phyloP scores from a whole-genome alignment of 2,797 vertebrate genomes.

The Chrosomus eos region DNA sequence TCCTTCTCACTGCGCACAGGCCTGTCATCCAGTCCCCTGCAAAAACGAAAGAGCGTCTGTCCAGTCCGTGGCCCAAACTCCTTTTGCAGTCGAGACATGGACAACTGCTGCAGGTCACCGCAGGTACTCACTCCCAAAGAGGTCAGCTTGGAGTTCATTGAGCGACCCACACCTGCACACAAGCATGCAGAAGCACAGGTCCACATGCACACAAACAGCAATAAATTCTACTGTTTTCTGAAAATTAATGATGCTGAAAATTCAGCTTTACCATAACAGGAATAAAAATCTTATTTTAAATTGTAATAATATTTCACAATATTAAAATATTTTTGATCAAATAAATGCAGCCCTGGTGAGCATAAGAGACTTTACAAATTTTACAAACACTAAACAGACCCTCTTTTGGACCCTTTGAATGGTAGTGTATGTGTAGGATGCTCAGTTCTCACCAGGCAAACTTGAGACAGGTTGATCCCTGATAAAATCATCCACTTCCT shows the following conservation, averaged over 20 bases:
- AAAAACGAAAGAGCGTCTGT: constrained; percentile 94
- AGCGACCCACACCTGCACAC: constrained; percentile 89
- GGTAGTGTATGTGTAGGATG: not conserved
- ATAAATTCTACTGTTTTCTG: not conserved
- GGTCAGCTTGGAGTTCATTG: constrained; percentile 89
- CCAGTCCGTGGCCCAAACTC: constrained; percentile 96
- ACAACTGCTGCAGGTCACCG: constrained; percentile 91
- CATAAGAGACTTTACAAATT: not conserved
- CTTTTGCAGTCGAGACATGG: constrained; percentile 90
- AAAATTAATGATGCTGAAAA: too few relatives aligned
- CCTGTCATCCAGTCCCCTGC: constrained; percentile 93
- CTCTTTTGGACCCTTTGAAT: not conserved
- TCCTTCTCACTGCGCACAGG: constrained; percentile 93
- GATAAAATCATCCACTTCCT: constrained; percentile 97
- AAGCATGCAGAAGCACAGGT: not conserved
- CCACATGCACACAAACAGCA: not conserved
- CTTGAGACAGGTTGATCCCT: constrained; percentile 89
- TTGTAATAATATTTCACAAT: not conserved
- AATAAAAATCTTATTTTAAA: not conserved
- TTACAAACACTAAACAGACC: not conserved
- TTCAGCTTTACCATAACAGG: not conserved
- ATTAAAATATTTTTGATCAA: not conserved
- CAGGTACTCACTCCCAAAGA: constrained; percentile 90
- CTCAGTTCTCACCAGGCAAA: constrained; percentile 85
- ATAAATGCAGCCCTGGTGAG: not conserved